These are phyloP conservation scores for Ceyx cyanopectus DNA, from an alignment of 2,113 vertebrate species.

Conservation along the genomic window DNA sequence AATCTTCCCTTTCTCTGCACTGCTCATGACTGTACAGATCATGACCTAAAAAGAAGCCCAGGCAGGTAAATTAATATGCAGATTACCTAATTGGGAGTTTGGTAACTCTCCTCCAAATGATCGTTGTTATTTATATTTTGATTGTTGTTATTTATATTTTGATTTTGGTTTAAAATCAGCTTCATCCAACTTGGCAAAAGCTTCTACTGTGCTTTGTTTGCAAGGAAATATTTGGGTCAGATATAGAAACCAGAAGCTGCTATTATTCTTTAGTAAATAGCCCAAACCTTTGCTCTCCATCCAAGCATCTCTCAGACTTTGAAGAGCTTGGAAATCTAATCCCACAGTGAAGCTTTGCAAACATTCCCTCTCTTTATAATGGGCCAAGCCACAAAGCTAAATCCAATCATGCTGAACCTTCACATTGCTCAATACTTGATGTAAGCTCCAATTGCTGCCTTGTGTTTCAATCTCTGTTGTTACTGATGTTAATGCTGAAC, in stretches of 20 bases:
- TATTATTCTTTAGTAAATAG: constrained; percentile 42
- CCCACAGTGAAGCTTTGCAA: neutral
- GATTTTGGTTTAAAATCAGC: neutral
- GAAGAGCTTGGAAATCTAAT: constrained; percentile 27
- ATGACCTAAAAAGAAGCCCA: neutral
- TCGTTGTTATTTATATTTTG: neutral
- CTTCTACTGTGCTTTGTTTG: constrained; percentile 34
- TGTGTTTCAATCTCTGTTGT: neutral
- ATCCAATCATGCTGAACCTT: neutral
- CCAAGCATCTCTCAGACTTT: constrained; percentile 6
- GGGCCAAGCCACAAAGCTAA: neutral
- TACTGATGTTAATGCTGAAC: neutral
- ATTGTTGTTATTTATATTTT: neutral
- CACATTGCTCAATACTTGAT: neutral
- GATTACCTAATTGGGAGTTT: neutral
- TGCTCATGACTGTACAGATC: neutral
- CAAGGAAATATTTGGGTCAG: constrained; percentile 53
- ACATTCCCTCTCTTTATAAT: neutral
- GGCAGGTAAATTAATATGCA: neutral
- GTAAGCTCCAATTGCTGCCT: neutral
- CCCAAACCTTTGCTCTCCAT: constrained; percentile 5
- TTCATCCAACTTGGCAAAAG: neutral
- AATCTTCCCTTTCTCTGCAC: neutral
- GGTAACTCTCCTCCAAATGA: neutral
- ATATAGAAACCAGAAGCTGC: constrained; percentile 32